A percentile compares a stretch with the other conserved stretches of the same genome.
Evolutionary conservation across 37 sponge, comb jelly and placozoan species (phyloP).

Genomic region (Agelas oroides): DNA sequence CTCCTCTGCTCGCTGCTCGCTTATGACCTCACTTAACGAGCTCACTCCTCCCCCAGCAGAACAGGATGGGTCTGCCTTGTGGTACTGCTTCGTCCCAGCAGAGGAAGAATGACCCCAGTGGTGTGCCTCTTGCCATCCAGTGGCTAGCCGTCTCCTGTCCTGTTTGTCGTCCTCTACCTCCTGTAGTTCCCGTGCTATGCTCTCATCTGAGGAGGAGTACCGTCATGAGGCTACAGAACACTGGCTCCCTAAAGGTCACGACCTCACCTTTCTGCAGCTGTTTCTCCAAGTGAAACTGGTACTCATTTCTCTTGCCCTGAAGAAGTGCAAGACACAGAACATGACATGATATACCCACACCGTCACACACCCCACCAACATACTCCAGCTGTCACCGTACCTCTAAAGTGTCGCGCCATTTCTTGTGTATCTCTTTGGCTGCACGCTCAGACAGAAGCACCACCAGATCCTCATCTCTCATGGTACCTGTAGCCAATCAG

Average conservation of each 20-base stretch:
- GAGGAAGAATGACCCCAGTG: too few species aligned
- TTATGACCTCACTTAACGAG: slow-evolving; percentile 7
- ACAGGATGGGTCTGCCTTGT: too few species aligned
- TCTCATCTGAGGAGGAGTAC: too few species aligned
- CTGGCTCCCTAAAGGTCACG: too few species aligned
- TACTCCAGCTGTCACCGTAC: background rate
- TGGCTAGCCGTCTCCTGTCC: too few species aligned
- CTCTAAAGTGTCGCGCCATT: slow-evolving; percentile 77
- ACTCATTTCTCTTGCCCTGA: slow-evolving; percentile 58
- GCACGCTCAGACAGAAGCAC: slow-evolving; percentile 73
- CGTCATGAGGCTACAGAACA: too few species aligned
- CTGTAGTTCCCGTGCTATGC: too few species aligned
- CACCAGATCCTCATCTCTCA: slow-evolving; percentile 59
- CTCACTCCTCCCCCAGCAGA: too few species aligned
- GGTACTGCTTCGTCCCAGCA: too few species aligned
- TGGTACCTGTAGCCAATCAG: slow-evolving; percentile 34
- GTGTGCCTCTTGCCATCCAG: too few species aligned
- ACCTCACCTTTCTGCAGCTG: background rate
- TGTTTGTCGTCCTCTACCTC: too few species aligned
- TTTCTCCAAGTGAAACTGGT: slow-evolving; percentile 6
- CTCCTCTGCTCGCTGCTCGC: slow-evolving; percentile 29
- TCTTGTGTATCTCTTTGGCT: slow-evolving; percentile 48
- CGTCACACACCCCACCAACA: too few species aligned
- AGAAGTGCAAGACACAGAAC: background rate
- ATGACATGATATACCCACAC: background rate